Percentiles rank a stretch among this genome's conserved stretches.
Evolutionary conservation across 1,140 invertebrate genomes (phyloP).

Genomic region (Drosophila prosaltans): DNA sequence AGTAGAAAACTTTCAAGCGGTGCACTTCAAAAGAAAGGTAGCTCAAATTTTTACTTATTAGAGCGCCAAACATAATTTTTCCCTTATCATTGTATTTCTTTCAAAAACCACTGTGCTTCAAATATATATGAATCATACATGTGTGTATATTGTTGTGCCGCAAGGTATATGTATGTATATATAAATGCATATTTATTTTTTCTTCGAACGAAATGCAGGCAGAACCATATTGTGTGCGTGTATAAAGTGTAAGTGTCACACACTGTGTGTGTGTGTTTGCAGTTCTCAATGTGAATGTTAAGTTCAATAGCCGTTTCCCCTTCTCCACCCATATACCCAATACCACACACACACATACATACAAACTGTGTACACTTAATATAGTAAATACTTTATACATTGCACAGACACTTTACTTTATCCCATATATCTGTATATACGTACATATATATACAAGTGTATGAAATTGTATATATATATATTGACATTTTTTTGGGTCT

Average conservation of each 20-base stretch:
- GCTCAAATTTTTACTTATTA: too few species aligned
- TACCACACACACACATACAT: neutral
- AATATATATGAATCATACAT: neutral
- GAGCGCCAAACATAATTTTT: too few species aligned
- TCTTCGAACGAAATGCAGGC: constrained; percentile 19
- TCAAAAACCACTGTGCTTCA: neutral
- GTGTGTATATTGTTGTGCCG: too few species aligned
- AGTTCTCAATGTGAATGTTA: constrained; percentile 17
- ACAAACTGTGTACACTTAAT: neutral
- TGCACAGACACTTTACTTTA: constrained; percentile 6
- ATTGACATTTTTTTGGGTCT: constrained; percentile 22
- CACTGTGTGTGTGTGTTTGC: constrained; percentile 9
- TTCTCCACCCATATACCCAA: neutral
- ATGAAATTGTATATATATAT: neutral
- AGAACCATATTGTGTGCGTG: constrained; percentile 12
- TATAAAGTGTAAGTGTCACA: neutral
- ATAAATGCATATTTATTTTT: neutral
- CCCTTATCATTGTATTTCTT: too few species aligned
- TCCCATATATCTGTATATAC: neutral
- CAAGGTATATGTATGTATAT: neutral
- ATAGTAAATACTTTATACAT: neutral
- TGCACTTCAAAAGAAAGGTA: too few species aligned
- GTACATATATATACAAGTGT: neutral
- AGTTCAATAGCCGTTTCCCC: constrained; percentile 32
- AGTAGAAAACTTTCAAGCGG: too few species aligned